Percentiles rank a stretch among this genome's conserved stretches.
Conservation (phyloP, 2,113 vertebrate genomes). For the Erinaceus europaeus region DNA sequence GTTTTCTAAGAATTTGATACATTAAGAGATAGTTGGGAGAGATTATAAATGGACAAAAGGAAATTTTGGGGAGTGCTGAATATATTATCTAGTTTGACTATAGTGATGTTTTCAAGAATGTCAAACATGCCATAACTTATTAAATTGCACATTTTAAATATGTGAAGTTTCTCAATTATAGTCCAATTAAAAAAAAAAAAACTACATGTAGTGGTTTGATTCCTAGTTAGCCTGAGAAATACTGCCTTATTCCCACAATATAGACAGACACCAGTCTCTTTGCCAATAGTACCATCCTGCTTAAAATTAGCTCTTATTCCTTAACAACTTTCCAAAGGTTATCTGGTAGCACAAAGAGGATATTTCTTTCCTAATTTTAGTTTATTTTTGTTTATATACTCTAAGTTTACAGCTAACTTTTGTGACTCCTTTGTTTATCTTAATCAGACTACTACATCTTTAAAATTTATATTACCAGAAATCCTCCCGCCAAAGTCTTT, state of each 20-base stretch:
- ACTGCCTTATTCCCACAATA: not conserved
- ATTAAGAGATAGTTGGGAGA: not conserved
- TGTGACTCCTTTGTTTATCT: conserved; percentile 1
- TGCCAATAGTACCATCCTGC: not conserved
- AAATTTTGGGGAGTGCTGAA: not conserved
- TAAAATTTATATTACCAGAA: not conserved
- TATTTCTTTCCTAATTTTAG: not conserved
- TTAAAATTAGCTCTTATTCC: not conserved
- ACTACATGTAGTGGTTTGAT: not conserved
- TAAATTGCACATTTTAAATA: not conserved
- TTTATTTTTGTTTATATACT: not conserved
- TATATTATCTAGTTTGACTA: not conserved
- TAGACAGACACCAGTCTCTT: not conserved
- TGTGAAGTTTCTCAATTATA: not conserved
- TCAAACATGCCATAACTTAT: not conserved
- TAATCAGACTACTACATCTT: conserved; percentile 21
- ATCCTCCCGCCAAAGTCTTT: not conserved
- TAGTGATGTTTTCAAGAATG: not conserved
- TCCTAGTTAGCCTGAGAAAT: not conserved
- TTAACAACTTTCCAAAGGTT: not conserved
- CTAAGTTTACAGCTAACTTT: conserved; percentile 14
- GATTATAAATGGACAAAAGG: not conserved
- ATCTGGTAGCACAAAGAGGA: not conserved
- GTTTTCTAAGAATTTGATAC: not conserved
- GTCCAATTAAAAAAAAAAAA: not conserved